phyloP scores from a whole-genome alignment of 2,797 vertebrate genomes.

The Otolemur crassicaudatus region DNA sequence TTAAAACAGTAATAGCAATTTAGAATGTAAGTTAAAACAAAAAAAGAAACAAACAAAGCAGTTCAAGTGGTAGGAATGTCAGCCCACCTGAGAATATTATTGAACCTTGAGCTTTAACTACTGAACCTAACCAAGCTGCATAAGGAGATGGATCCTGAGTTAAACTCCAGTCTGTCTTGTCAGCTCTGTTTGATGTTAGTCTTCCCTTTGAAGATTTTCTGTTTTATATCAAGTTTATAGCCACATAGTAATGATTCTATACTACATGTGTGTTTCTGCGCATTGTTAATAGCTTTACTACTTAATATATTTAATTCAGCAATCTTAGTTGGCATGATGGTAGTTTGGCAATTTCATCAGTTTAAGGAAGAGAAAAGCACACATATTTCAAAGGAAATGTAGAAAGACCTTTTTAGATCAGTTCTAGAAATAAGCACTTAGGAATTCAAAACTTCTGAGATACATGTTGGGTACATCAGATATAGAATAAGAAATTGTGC shows the following conservation, averaged over 20 bases:
- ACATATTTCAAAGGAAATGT: conserved; percentile 1
- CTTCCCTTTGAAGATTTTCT: conserved; percentile 61
- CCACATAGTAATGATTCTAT: not conserved
- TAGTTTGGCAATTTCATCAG: not conserved
- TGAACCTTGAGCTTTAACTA: conserved; percentile 35
- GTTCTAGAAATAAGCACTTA: not conserved
- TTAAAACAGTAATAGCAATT: not conserved
- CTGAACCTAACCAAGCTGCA: conserved; percentile 46
- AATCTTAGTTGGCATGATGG: not conserved
- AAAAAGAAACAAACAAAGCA: not conserved
- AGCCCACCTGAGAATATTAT: conserved; percentile 17
- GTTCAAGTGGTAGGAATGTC: conserved; percentile 2
- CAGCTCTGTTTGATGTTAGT: conserved; percentile 34
- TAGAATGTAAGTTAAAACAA: conserved; percentile 1
- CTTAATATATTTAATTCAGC: conserved; percentile 38
- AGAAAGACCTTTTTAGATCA: not conserved
- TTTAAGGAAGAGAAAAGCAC: conserved; percentile 31
- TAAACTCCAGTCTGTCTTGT: conserved; percentile 46
- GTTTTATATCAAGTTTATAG: conserved; percentile 48
- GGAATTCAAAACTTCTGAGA: conserved; percentile 45
- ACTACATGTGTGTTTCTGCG: not conserved
- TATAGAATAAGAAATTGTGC: not conserved
- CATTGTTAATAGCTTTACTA: not conserved
- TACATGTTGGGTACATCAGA: not conserved
- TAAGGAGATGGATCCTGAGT: not conserved